Percentiles rank a stretch among this genome's conserved stretches.
phyloP scores from a whole-genome alignment of 2,113 vertebrate genomes.

The Dasyurus viverrinus region DNA sequence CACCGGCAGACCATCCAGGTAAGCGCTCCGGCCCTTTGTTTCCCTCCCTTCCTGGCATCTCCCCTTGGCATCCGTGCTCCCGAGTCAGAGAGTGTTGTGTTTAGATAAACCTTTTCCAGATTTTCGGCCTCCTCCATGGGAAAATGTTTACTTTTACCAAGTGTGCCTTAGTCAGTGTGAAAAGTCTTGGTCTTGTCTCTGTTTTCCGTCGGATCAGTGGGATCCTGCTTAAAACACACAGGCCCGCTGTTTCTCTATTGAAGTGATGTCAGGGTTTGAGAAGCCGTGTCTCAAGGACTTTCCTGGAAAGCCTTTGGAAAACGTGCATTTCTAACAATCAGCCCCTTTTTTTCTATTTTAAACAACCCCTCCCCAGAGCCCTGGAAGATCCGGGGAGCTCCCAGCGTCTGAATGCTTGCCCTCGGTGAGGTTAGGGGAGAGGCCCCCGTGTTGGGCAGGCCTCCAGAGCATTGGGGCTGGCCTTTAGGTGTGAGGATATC shows the following conservation, averaged over 20 bases:
- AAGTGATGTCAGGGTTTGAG: slow-evolving; percentile 39
- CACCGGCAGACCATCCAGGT: slow-evolving; percentile 99
- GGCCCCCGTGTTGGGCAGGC: not conserved
- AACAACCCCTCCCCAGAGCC: slow-evolving; percentile 19
- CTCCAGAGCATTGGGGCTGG: not conserved
- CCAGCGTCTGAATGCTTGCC: not conserved
- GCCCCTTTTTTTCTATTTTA: slow-evolving; percentile 47
- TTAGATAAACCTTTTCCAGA: slow-evolving; percentile 8
- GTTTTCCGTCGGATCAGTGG: not conserved
- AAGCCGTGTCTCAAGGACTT: slow-evolving; percentile 8
- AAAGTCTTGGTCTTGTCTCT: slow-evolving; percentile 29
- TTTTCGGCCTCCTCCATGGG: slow-evolving; percentile 17
- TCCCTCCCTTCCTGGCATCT: not conserved
- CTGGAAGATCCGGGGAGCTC: slow-evolving; percentile 22
- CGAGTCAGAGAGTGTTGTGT: not conserved
- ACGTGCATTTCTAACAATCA: slow-evolving; percentile 32
- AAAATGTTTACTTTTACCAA: not conserved
- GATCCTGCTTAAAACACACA: not conserved
- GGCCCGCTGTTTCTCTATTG: not conserved
- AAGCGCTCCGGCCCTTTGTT: not conserved
- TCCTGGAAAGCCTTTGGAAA: slow-evolving; percentile 23
- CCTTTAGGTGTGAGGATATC: not conserved
- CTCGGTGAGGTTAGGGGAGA: not conserved
- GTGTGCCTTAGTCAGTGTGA: not conserved
- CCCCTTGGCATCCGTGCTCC: not conserved